A percentile compares a stretch with the other conserved stretches of the same genome.
phyloP scores from a whole-genome alignment of 2,797 vertebrate genomes.

The Rhincodon typus region DNA sequence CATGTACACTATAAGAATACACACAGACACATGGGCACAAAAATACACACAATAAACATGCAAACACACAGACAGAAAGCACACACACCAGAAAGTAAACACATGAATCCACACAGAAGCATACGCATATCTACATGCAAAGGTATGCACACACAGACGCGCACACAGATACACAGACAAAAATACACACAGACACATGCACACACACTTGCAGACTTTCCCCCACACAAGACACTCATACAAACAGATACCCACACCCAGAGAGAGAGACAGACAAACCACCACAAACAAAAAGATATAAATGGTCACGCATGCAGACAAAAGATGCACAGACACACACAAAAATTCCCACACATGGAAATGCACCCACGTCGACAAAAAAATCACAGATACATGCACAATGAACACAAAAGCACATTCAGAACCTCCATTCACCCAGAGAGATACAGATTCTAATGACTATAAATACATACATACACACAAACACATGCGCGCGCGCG shows the following conservation, averaged over 20 bases:
- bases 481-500: neutral
- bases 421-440: no score
- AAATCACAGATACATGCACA: no score
- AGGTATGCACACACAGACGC: neutral
- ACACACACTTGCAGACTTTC: neutral
- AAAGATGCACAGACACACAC: neutral
- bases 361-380: no score
- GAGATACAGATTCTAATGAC: no score
- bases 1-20: no score
- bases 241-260: neutral
- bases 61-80: no score
- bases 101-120: neutral
- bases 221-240: neutral
- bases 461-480: neutral
- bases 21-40: no score
- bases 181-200: neutral
- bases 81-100: no score
- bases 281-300: neutral
- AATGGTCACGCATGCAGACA: slow-evolving; percentile 28
- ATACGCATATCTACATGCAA: no score
- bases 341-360: neutral
- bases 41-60: no score
- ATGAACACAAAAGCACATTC: no score
- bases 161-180: no score
- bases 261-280: neutral